Evolutionary conservation across 2,797 vertebrate genomes (phyloP).

Genomic region (Karalla daura): DNA sequence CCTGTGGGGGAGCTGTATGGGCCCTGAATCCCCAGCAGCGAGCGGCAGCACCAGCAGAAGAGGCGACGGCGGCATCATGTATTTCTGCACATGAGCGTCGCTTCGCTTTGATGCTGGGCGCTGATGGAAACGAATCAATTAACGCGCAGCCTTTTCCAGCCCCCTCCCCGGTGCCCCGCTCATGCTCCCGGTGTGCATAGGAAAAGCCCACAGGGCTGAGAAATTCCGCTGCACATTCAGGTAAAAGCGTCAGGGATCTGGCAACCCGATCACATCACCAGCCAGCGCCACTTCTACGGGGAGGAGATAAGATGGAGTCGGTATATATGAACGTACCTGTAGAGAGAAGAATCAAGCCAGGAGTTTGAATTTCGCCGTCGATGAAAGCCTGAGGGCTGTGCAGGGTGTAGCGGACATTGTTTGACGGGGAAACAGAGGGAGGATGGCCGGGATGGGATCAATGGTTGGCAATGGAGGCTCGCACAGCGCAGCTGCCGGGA

Average conservation of each 20-base stretch:
- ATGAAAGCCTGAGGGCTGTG: slow-evolving; percentile 25
- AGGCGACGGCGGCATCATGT: too few species aligned
- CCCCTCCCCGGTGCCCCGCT: too few species aligned
- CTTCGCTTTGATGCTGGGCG: too few species aligned
- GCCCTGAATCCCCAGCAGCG: slow-evolving; percentile 32
- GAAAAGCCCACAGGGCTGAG: too few species aligned
- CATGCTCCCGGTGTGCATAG: too few species aligned
- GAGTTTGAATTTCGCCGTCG: slow-evolving; percentile 13
- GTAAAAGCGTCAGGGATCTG: too few species aligned
- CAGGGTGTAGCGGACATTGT: slow-evolving; percentile 63
- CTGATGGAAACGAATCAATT: too few species aligned
- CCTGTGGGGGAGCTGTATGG: slow-evolving; percentile 49
- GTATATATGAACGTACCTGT: slow-evolving; percentile 58
- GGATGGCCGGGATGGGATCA: slow-evolving; percentile 58
- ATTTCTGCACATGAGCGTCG: too few species aligned
- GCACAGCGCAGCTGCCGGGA: slow-evolving; percentile 61
- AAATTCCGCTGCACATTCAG: slow-evolving; percentile 17
- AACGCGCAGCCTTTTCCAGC: too few species aligned
- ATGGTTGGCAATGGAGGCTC: slow-evolving; percentile 67
- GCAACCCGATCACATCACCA: too few species aligned
- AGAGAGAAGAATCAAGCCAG: slow-evolving; percentile 48
- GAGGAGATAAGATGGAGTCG: neutral
- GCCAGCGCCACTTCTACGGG: too few species aligned
- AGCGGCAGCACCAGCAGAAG: too few species aligned
- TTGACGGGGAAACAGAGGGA: slow-evolving; percentile 34